These are phyloP conservation scores for Aphelenchoides avenae DNA, from an alignment of 1,140 invertebrate genomes.

Conservation along the genomic window DNA sequence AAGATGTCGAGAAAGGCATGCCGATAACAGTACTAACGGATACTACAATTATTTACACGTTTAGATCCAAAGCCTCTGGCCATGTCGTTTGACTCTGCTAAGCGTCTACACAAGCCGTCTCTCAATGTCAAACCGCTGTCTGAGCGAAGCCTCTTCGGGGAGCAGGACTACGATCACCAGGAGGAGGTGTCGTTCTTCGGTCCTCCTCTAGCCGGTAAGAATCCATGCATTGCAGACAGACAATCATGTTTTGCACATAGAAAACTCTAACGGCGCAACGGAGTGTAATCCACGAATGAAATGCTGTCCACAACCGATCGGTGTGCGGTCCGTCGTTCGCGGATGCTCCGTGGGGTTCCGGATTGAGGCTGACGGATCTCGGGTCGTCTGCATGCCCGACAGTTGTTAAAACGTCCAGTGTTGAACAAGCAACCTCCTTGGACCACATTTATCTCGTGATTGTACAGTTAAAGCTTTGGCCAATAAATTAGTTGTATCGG, in stretches of 20 bases:
- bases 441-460: no score
- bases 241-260: background rate
- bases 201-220: conserved; percentile 10
- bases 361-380: conserved; percentile 20
- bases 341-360: conserved; percentile 38
- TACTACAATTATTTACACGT: background rate
- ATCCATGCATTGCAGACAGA: conserved; percentile 3
- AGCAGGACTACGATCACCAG: conserved; percentile 38
- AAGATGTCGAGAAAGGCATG: conserved; percentile 5
- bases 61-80: no score
- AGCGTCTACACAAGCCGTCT: background rate
- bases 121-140: background rate
- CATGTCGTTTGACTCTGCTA: conserved; percentile 22
- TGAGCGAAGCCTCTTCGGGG: conserved; percentile 30
- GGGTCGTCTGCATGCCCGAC: conserved; percentile 39
- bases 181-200: conserved; percentile 38
- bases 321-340: conserved; percentile 12
- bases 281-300: conserved; percentile 19
- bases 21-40: background rate
- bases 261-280: background rate
- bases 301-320: conserved; percentile 28
- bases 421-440: no score
- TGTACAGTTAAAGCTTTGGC: no score
- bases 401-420: conserved; percentile 17
- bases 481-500: no score